A percentile compares a stretch with the other conserved stretches of the same genome.
These are phyloP conservation scores for Lophochroa leadbeateri DNA, from an alignment of 2,113 vertebrate genomes.

Conservation along the genomic window DNA sequence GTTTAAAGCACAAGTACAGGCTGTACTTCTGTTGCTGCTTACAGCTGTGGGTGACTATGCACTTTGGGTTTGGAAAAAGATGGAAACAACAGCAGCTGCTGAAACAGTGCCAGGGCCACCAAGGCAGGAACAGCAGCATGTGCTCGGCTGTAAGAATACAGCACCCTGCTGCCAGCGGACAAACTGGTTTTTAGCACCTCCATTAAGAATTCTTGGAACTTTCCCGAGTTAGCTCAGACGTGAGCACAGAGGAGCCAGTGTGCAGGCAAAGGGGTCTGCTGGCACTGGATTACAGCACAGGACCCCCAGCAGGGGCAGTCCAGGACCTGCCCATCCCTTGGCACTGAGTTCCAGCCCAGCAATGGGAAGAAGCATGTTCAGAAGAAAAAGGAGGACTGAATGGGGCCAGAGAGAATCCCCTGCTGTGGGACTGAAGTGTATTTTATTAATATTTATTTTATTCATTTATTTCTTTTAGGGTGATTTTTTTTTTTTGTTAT, in stretches of 20 bases:
- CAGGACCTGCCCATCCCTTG: too few relatives aligned
- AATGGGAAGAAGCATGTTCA: too few relatives aligned
- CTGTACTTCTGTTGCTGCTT: not conserved
- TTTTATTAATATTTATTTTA: too few relatives aligned
- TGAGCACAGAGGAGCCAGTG: not conserved
- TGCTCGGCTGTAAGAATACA: fast-evolving
- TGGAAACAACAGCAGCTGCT: not conserved
- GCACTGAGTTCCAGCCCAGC: too few relatives aligned
- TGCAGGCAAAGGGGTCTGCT: not conserved
- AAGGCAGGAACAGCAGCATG: not conserved
- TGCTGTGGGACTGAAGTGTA: too few relatives aligned
- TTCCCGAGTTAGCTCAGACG: not conserved
- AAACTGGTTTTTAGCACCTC: too few relatives aligned
- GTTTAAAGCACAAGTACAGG: not conserved
- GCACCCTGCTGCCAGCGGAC: not conserved
- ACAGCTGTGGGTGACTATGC: not conserved
- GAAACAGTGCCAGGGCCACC: not conserved
- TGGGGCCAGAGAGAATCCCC: too few relatives aligned
- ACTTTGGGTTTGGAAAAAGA: not conserved
- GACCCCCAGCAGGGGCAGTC: not conserved
- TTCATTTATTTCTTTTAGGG: too few relatives aligned
- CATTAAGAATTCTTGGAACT: fast-evolving
- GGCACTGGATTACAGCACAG: not conserved
- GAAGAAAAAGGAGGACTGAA: too few relatives aligned
- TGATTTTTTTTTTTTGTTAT: too few relatives aligned